Evolutionary conservation across 2,797 vertebrate genomes (phyloP), one percentile per base, ranked within the genome.

Genomic region (Octomys mimax): DNA sequence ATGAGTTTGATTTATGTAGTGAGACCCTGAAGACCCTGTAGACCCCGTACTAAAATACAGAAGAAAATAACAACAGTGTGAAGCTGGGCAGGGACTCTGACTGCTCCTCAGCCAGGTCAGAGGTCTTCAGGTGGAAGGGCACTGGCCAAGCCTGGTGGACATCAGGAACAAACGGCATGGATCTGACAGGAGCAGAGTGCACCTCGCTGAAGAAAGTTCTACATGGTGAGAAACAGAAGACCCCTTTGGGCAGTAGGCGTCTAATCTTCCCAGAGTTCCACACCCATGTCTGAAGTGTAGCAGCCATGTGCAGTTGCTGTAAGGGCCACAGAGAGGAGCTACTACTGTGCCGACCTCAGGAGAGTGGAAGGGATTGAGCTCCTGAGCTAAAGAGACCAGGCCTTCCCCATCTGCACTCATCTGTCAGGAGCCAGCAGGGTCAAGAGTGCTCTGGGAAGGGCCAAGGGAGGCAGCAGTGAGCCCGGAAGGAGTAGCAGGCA

Each of bases 321-420:
- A 46, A 91, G 75, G 70, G 64, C 46, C 68, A 73, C 24, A 62
- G 62, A 91, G 52, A 61, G 88, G 28, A 62, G 16, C 3, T 33
- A n/a, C 62, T 92, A 54, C 77, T n/a, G 61, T 9, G 33, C 87
- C 92, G 14, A 77, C 73, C 62, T 96, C 33, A 36, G 59, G 13
- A 61, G 46, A 71, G 52, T n/a, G 33, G 75, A 88, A 49, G 6
- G 26, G 78, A 52, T 16, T 33, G 59, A 81, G 61, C 52, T 36
- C 16, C 36, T 95, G 49, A 82, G 77, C 49, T 71, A 28, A 80
- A 33, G 57, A 83, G 24, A 61, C 26, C 28, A 31, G 18, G 46
- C 28, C 31, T 6, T 49, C 28, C 18, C 46, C 14, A 52, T 7
- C 46, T 9, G 26, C 28, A 28, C 75, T 78, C 22, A 14, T 22